Percentiles rank a stretch among this genome's conserved stretches.
Evolutionary conservation across 2,888 invertebrate genomes (phyloP).

Genomic region (Bombylius major): DNA sequence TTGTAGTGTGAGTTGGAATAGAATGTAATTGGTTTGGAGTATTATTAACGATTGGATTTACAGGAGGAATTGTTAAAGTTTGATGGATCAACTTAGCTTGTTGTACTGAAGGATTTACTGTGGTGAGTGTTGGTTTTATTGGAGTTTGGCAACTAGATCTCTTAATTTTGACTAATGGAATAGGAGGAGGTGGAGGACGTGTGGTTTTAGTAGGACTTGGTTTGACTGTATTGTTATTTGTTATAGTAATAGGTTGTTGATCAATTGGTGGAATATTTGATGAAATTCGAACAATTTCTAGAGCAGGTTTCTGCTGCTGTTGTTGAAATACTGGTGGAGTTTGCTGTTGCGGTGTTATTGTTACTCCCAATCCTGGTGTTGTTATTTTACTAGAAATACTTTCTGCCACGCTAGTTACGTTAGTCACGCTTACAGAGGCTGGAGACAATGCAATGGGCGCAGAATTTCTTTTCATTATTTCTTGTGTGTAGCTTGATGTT

Average conservation of each 20-base stretch:
- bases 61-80: background rate
- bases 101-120: conserved; percentile 14
- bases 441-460: conserved; percentile 23
- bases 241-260: conserved; percentile 11
- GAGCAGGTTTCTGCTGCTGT: conserved; percentile 20
- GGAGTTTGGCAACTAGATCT: conserved; percentile 19
- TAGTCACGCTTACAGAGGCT: conserved; percentile 28
- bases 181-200: conserved; percentile 42
- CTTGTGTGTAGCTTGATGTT: conserved; percentile 21
- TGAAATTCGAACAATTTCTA: conserved; percentile 29
- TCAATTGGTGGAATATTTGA: conserved; percentile 18
- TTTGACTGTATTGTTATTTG: conserved; percentile 13
- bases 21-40: background rate
- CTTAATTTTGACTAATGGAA: conserved; percentile 40
- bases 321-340: background rate
- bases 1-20: conserved; percentile 21
- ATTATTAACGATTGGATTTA: background rate
- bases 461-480: conserved; percentile 16
- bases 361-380: conserved; percentile 14
- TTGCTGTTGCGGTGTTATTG: conserved; percentile 13
- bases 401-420: conserved; percentile 2
- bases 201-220: conserved; percentile 24
- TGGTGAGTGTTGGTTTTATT: conserved; percentile 18
- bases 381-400: background rate
- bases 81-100: conserved; percentile 17